Percentiles rank a stretch among this genome's conserved stretches.
phyloP scores from a whole-genome alignment of 2,113 vertebrate genomes.

The Elaphurus davidianus region DNA sequence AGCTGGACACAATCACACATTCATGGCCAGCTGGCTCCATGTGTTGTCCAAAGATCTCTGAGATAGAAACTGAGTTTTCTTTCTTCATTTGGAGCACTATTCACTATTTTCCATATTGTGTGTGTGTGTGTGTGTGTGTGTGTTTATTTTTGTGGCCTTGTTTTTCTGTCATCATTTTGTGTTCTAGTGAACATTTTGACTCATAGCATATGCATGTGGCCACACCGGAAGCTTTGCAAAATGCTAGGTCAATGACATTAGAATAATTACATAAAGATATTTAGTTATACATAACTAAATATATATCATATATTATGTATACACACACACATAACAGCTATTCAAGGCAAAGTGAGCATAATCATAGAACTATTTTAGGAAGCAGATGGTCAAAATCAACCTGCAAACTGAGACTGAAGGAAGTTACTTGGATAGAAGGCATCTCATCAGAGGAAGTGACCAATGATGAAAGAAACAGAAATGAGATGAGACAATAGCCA shows the following conservation, averaged over 20 bases:
- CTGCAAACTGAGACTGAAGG: background rate
- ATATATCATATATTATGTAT: background rate
- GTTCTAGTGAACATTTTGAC: background rate
- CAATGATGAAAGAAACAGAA: background rate
- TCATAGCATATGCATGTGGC: background rate
- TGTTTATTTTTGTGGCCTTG: background rate
- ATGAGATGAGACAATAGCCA: background rate
- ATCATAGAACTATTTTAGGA: background rate
- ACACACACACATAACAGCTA: background rate
- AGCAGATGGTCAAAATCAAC: background rate
- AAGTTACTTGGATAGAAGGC: background rate
- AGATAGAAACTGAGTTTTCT: background rate
- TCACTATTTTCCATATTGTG: background rate
- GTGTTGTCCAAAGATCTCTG: background rate
- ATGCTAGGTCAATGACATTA: background rate
- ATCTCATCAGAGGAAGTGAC: background rate
- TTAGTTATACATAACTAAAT: background rate
- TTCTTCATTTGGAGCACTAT: background rate
- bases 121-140: background rate
- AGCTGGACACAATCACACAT: background rate
- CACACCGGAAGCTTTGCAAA: background rate
- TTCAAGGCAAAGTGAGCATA: background rate
- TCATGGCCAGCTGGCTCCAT: background rate
- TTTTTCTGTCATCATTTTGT: background rate
- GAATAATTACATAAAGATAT: background rate